These are phyloP conservation scores for Spondyliosoma cantharus DNA, from an alignment of 2,797 vertebrate genomes.

Conservation along the genomic window DNA sequence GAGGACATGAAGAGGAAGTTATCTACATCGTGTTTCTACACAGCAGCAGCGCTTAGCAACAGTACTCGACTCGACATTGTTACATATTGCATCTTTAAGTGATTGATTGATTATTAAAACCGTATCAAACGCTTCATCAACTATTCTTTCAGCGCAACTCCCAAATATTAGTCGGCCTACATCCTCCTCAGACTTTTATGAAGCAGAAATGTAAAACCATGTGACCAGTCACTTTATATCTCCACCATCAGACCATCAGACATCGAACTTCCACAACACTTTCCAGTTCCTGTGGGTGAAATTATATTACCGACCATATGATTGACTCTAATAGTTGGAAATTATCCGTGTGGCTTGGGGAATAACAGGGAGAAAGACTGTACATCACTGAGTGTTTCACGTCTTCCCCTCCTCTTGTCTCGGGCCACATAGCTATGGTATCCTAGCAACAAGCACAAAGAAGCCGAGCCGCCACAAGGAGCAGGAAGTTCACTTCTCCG, in stretches of 20 bases:
- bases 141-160: not conserved
- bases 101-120: not conserved
- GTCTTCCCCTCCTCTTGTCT: conserved; percentile 58
- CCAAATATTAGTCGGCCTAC: not conserved
- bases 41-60: too few relatives aligned
- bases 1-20: too few relatives aligned
- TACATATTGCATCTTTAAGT: not conserved
- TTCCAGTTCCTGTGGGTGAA: not conserved
- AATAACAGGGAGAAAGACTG: conserved; percentile 45
- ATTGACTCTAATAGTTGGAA: conserved; percentile 34
- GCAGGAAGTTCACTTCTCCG: conserved; percentile 55
- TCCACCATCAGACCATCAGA: not conserved
- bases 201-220: not conserved
- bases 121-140: not conserved
- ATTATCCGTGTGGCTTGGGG: conserved; percentile 29
- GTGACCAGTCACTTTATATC: not conserved
- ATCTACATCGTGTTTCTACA: too few relatives aligned
- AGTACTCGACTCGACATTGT: too few relatives aligned
- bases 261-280: not conserved
- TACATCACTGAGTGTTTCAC: conserved; percentile 59
- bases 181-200: not conserved
- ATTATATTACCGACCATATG: not conserved
- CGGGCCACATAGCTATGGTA: conserved; percentile 72
- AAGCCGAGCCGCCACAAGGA: conserved; percentile 63
- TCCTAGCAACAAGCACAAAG: conserved; percentile 83